Conservation (phyloP, 2,888 invertebrate genomes). For the Trissolcus japonicus region DNA sequence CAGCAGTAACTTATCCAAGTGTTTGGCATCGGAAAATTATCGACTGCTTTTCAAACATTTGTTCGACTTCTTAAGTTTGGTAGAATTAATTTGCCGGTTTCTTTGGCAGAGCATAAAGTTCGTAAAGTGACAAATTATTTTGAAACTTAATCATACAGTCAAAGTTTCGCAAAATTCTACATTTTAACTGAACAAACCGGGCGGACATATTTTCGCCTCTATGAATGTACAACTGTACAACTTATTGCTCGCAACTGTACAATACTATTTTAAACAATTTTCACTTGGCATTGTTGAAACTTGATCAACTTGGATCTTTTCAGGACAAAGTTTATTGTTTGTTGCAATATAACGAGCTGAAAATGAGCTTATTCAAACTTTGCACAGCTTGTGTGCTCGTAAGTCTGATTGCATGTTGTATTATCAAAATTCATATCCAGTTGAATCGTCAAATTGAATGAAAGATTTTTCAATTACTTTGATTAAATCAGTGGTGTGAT, state of each 20-base stretch:
- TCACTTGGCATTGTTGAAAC: constrained; percentile 1
- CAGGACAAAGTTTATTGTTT: too few species aligned
- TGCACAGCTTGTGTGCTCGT: too few species aligned
- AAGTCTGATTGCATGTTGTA: too few species aligned
- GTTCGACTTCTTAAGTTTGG: constrained; percentile 45
- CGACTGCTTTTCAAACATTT: constrained; percentile 43
- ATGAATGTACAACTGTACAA: too few species aligned
- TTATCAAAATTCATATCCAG: too few species aligned
- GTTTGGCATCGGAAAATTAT: constrained; percentile 40
- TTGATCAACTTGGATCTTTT: too few species aligned
- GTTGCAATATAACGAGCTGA: too few species aligned
- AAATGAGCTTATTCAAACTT: too few species aligned
- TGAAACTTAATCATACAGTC: constrained; percentile 43
- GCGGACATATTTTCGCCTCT: too few species aligned
- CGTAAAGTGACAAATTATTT: constrained; percentile 53
- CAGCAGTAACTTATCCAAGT: constrained; percentile 31
- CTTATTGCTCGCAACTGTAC: constrained; percentile 8
- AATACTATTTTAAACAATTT: constrained; percentile 29
- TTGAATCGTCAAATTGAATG: too few species aligned
- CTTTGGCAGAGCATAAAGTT: constrained; percentile 46
- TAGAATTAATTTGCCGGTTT: constrained; percentile 42
- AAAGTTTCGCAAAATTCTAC: constrained; percentile 47
- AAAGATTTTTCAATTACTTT: too few species aligned
- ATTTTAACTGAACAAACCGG: constrained; percentile 23
- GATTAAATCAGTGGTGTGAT: constrained; percentile 6